Conservation (phyloP, 2,888 invertebrate species). For the Watsonalla binaria region DNA sequence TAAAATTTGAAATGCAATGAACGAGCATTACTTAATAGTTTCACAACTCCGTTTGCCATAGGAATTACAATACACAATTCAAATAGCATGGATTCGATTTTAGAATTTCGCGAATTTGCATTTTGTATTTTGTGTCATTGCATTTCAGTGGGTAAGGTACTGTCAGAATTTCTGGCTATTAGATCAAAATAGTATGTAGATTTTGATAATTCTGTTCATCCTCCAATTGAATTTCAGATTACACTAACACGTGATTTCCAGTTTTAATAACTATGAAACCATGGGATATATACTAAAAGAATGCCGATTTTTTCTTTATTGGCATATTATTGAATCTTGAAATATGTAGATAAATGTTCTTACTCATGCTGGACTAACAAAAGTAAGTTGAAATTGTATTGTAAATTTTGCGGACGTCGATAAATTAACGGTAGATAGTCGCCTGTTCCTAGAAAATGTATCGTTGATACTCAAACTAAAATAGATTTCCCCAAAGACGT, state of each 20-base stretch:
- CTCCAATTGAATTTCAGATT: conserved; percentile 28
- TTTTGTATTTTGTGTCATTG: no score
- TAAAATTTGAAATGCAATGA: no score
- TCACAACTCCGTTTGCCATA: background rate
- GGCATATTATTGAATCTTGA: conserved; percentile 1
- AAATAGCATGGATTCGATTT: no score
- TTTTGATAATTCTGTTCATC: conserved; percentile 30
- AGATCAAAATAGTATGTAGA: background rate
- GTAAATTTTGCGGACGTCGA: background rate
- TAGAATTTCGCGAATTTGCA: no score
- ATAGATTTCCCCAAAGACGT: background rate
- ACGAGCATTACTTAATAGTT: background rate
- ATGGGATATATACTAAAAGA: background rate
- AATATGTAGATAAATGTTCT: background rate
- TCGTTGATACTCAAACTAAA: background rate
- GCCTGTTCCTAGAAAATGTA: conserved; percentile 1
- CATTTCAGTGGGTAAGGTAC: no score
- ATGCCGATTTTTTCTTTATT: background rate
- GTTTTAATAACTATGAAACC: conserved; percentile 6
- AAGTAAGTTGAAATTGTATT: conserved; percentile 1
- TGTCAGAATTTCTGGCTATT: no score
- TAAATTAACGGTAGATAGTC: background rate
- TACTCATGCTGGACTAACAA: background rate
- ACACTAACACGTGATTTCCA: conserved; percentile 21
- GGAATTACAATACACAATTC: no score